These are phyloP conservation scores for Lepidochrysops patricia DNA, from an alignment of 2,888 invertebrate genomes.

Conservation along the genomic window DNA sequence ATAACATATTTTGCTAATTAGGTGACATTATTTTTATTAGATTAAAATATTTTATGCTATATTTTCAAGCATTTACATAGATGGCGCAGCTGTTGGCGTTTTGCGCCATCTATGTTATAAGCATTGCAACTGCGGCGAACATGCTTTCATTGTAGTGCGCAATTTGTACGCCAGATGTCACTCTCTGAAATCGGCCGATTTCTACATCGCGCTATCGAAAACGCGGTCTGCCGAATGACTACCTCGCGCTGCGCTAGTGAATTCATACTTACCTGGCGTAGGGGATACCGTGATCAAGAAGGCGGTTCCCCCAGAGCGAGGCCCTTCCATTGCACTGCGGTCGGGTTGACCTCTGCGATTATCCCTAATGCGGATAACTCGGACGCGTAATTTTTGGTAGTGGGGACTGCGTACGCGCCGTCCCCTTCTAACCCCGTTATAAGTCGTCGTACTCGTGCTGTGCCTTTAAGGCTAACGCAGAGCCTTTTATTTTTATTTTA, in stretches of 20 bases:
- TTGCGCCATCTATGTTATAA: conserved; percentile 10
- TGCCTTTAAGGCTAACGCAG: too few relatives aligned
- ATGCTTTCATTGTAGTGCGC: not conserved
- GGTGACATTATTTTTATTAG: too few relatives aligned
- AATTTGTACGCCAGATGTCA: conserved; percentile 24
- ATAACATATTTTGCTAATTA: too few relatives aligned
- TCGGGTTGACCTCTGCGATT: conserved; percentile 43
- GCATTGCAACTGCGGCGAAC: not conserved
- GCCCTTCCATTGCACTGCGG: conserved; percentile 42
- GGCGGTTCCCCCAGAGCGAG: conserved; percentile 48
- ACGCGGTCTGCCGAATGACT: conserved; percentile 23
- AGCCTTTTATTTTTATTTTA: too few relatives aligned
- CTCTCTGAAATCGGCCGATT: not conserved
- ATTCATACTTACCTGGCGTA: conserved; percentile 45
- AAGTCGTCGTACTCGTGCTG: too few relatives aligned
- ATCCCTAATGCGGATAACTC: conserved; percentile 44
- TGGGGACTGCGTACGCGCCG: conserved; percentile 45
- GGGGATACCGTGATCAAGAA: conserved; percentile 42
- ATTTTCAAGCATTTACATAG: too few relatives aligned
- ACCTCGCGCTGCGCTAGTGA: rapidly evolving
- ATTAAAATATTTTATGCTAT: too few relatives aligned
- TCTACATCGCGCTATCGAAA: conserved; percentile 29
- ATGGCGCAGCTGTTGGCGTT: too few relatives aligned
- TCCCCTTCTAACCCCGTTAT: conserved; percentile 28
- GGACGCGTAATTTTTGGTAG: conserved; percentile 45